Conservation (phyloP, 2,888 invertebrate genomes). For the Aphrophora alni region DNA sequence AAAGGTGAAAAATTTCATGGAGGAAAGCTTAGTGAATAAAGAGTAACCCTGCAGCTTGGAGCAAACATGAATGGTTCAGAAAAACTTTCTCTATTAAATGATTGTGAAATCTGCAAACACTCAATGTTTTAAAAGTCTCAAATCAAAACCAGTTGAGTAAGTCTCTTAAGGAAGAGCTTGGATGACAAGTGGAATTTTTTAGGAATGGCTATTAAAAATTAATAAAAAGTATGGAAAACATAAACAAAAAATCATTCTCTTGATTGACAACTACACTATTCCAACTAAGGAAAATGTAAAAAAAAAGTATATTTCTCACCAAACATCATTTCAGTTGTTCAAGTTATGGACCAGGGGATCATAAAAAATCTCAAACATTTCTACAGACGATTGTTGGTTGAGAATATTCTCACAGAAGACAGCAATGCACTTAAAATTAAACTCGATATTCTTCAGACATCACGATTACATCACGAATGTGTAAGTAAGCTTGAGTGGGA, state of each 20-base stretch:
- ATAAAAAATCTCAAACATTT: slow-evolving; percentile 42
- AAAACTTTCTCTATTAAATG: slow-evolving; percentile 13
- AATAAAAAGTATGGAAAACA: background rate
- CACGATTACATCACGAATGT: slow-evolving; percentile 10
- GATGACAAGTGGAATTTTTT: slow-evolving; percentile 14
- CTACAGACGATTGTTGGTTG: slow-evolving; percentile 28
- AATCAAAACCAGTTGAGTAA: slow-evolving; percentile 34
- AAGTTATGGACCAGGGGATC: slow-evolving; percentile 45
- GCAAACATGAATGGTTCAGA: slow-evolving; percentile 34
- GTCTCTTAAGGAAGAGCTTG: slow-evolving; percentile 3
- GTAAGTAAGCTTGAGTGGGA: slow-evolving; percentile 6
- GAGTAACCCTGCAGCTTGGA: background rate
- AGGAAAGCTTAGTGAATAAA: background rate
- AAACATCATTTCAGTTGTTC: slow-evolving; percentile 6
- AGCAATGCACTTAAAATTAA: slow-evolving; percentile 8
- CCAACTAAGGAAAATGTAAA: slow-evolving; percentile 26
- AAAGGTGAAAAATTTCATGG: slow-evolving; percentile 15
- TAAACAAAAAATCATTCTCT: slow-evolving; percentile 25
- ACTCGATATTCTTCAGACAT: slow-evolving; percentile 14
- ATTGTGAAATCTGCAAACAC: background rate
- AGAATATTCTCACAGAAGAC: slow-evolving; percentile 10
- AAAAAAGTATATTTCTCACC: slow-evolving; percentile 29
- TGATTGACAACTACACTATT: slow-evolving; percentile 32
- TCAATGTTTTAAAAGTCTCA: slow-evolving; percentile 11
- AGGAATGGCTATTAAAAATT: background rate